phyloP scores from a whole-genome alignment of 2,888 invertebrate species.

The Pseudoips prasinana region DNA sequence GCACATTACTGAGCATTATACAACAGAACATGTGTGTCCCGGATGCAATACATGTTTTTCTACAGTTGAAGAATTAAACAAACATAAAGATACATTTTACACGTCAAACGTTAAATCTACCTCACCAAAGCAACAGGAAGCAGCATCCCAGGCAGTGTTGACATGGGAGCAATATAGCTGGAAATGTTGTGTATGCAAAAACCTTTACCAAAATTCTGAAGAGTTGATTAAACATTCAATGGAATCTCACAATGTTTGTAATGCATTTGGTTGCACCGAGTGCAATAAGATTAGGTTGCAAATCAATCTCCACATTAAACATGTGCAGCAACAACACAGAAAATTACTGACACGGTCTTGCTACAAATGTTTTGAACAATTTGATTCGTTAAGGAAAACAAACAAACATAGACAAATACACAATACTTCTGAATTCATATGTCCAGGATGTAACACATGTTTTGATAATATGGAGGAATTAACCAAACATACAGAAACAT shows the following conservation, averaged over 20 bases:
- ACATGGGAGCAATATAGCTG: slow-evolving; percentile 60
- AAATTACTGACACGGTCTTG: slow-evolving; percentile 77
- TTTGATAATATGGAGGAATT: slow-evolving; percentile 45
- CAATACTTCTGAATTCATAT: slow-evolving; percentile 38
- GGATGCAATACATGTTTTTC: not conserved
- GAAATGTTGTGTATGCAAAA: slow-evolving; percentile 58
- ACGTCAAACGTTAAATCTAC: not conserved
- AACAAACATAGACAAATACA: slow-evolving; percentile 40
- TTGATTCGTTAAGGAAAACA: slow-evolving; percentile 33
- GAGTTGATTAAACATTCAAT: slow-evolving; percentile 82
- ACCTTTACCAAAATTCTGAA: slow-evolving; percentile 46
- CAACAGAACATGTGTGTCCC: not conserved
- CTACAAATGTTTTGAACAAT: slow-evolving; percentile 48
- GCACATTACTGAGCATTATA: not conserved
- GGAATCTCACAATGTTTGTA: slow-evolving; percentile 81
- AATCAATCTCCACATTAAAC: slow-evolving; percentile 58
- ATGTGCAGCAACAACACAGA: slow-evolving; percentile 81
- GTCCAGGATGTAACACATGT: slow-evolving; percentile 52
- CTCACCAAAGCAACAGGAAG: not conserved
- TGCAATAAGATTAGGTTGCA: slow-evolving; percentile 65
- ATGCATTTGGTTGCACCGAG: slow-evolving; percentile 84
- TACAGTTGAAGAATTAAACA: not conserved
- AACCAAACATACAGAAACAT: slow-evolving; percentile 41
- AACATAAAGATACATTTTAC: not conserved
- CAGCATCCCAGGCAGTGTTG: slow-evolving; percentile 9